A percentile compares a stretch with the other conserved stretches of the same genome.
Conservation (phyloP, 2,113 vertebrate genomes). For the Dascyllus trimaculatus region DNA sequence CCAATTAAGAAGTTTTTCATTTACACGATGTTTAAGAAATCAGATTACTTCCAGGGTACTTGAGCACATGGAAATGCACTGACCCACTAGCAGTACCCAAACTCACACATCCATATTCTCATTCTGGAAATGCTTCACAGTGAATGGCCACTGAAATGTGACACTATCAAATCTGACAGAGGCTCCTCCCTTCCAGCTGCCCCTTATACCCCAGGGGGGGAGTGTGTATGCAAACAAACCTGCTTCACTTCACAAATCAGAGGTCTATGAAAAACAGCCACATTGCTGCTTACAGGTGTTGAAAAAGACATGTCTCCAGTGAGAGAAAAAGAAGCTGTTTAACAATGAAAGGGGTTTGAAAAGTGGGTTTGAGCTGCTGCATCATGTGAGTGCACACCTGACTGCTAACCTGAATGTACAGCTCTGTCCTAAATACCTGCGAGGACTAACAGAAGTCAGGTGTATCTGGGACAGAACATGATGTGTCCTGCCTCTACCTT, state of each 20-base stretch:
- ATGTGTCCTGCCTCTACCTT: conserved; percentile 28
- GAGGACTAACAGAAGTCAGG: conserved; percentile 66
- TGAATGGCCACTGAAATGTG: conserved; percentile 54
- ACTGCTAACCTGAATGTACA: conserved; percentile 39
- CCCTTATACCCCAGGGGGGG: conserved; percentile 22
- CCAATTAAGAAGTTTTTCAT: conserved; percentile 1
- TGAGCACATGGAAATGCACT: neutral
- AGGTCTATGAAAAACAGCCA: conserved; percentile 26
- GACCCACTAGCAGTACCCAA: neutral
- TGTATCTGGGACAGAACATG: conserved; percentile 70
- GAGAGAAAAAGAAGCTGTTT: neutral
- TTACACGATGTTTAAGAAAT: conserved; percentile 13
- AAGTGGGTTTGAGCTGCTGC: neutral
- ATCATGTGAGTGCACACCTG: conserved; percentile 32
- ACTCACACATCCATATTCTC: conserved; percentile 25
- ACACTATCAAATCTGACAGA: conserved; percentile 64
- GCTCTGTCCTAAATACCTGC: conserved; percentile 68
- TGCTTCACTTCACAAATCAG: conserved; percentile 19
- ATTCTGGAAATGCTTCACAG: conserved; percentile 39
- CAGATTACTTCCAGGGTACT: conserved; percentile 14
- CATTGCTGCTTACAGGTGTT: conserved; percentile 35
- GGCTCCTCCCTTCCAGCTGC: conserved; percentile 69
- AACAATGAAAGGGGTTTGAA: neutral
- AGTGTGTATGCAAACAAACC: conserved; percentile 64
- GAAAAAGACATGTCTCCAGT: neutral